A percentile compares a stretch with the other conserved stretches of the same genome.
These are phyloP conservation scores for Fulica atra DNA, from an alignment of 2,113 vertebrate species.

Conservation along the genomic window DNA sequence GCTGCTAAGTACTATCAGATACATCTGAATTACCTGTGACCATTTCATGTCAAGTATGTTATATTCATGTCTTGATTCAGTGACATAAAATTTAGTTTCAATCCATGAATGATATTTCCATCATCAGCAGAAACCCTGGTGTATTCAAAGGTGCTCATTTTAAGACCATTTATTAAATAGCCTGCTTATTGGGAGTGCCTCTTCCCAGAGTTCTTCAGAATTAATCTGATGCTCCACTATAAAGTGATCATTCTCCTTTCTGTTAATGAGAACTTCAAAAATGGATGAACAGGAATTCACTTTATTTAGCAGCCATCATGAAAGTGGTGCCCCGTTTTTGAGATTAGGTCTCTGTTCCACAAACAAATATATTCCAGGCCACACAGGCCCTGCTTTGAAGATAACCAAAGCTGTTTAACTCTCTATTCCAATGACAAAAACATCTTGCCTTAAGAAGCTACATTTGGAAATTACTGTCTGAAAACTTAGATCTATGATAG, in stretches of 20 bases:
- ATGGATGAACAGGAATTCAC: background rate
- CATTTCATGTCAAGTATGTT: background rate
- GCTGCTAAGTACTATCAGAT: background rate
- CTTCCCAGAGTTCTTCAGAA: background rate
- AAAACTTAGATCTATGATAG: background rate
- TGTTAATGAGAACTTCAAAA: background rate
- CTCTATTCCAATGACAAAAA: background rate
- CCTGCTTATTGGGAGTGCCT: background rate
- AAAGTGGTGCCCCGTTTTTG: background rate
- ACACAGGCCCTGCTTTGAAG: background rate
- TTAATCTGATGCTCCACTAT: background rate
- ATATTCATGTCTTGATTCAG: background rate
- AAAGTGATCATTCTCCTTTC: background rate
- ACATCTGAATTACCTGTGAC: background rate
- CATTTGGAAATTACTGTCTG: background rate
- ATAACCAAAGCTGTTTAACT: background rate
- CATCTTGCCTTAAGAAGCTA: background rate
- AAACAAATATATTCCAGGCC: background rate
- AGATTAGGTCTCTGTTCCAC: background rate
- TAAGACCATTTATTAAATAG: background rate
- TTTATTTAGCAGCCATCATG: background rate
- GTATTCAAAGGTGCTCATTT: background rate
- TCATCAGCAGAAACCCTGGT: background rate
- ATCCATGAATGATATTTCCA: background rate
- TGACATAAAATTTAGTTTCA: background rate